A percentile compares a stretch with the other conserved stretches of the same genome.
Evolutionary conservation across 2,113 vertebrate species (phyloP).

Genomic region (Pithys albifrons): DNA sequence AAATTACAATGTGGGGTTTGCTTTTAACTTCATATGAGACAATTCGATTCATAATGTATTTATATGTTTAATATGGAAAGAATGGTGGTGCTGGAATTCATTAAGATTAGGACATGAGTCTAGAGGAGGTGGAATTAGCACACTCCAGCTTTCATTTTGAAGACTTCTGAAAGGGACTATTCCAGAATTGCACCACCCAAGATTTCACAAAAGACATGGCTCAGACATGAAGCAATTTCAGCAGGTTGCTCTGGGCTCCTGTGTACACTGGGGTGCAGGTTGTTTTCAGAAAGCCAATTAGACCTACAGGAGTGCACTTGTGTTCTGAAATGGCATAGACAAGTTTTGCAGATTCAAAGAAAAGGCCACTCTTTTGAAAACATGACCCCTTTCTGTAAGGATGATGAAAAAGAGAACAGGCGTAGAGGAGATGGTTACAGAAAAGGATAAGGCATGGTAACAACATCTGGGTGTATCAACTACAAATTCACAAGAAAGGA

Average conservation of each 20-base stretch:
- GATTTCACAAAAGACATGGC: neutral
- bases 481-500: neutral
- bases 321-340: neutral
- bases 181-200: neutral
- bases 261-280: neutral
- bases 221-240: neutral
- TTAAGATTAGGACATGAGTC: neutral
- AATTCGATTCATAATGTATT: neutral
- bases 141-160: neutral
- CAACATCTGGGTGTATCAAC: neutral
- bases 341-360: neutral
- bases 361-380: neutral
- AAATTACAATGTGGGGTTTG: rapidly evolving
- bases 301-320: neutral
- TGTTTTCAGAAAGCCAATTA: neutral
- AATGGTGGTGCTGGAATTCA: neutral
- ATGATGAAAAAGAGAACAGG: neutral
- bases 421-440: neutral
- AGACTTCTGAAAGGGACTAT: neutral
- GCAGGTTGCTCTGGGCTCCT: neutral
- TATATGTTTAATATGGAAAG: neutral
- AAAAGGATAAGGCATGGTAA: neutral
- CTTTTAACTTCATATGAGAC: neutral
- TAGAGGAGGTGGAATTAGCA: neutral
- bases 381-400: neutral